A percentile compares a stretch with the other conserved stretches of the same genome.
phyloP scores from a whole-genome alignment of 2,888 invertebrate genomes.

The Silvanus unidentatus region DNA sequence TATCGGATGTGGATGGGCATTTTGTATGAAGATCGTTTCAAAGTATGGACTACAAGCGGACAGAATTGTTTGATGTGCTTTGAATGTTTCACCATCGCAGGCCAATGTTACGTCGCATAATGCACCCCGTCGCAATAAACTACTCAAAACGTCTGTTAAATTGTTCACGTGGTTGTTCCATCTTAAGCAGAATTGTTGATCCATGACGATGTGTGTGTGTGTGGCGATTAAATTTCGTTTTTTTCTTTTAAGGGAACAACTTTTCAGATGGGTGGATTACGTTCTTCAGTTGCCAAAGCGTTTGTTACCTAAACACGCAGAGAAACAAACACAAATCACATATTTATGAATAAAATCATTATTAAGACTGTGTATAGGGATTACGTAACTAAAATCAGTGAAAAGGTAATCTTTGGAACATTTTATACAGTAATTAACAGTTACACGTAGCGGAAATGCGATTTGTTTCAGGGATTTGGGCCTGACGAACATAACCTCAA shows the following conservation, averaged over 20 bases:
- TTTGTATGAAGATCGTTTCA: slow-evolving; percentile 84
- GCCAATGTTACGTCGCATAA: slow-evolving; percentile 90
- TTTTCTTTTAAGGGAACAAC: too few species aligned
- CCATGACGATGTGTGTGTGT: slow-evolving; percentile 32
- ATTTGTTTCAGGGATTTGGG: too few species aligned
- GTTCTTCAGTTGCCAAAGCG: too few species aligned
- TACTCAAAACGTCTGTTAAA: slow-evolving; percentile 83
- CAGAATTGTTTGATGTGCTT: slow-evolving; percentile 89
- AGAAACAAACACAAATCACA: neutral
- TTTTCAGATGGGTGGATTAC: too few species aligned
- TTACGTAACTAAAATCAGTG: too few species aligned
- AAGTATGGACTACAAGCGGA: slow-evolving; percentile 93
- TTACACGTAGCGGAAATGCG: too few species aligned
- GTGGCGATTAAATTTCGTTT: neutral
- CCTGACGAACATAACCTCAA: too few species aligned
- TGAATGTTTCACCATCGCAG: slow-evolving; percentile 84
- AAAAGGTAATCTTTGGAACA: too few species aligned
- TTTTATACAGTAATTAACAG: too few species aligned
- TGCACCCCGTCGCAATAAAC: slow-evolving; percentile 79
- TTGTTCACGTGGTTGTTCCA: slow-evolving; percentile 93
- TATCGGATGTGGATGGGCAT: slow-evolving; percentile 84
- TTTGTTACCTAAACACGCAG: neutral
- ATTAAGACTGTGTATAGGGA: too few species aligned
- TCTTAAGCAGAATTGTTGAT: slow-evolving; percentile 88
- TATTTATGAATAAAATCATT: too few species aligned